Percentiles rank a stretch among this genome's conserved stretches.
Conservation (phyloP, 2,797 vertebrate genomes). For the Graptemys geographica region DNA sequence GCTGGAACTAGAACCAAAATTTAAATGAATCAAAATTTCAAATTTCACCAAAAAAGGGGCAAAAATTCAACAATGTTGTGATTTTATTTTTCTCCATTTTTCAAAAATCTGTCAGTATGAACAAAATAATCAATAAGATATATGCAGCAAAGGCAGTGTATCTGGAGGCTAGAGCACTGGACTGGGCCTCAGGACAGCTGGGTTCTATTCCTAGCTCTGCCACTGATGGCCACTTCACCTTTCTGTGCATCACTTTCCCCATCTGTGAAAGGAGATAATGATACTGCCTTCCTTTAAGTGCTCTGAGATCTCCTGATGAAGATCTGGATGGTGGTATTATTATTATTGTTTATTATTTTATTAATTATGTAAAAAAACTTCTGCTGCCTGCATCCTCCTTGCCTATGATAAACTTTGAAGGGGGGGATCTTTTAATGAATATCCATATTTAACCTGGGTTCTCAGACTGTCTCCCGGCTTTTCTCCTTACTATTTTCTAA, state of each 20-base stretch:
- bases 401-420: not conserved
- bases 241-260: not conserved
- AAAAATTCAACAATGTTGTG: not conserved
- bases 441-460: not conserved
- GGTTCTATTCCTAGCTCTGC: not conserved
- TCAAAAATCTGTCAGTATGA: accelerated
- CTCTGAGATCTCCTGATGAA: not conserved
- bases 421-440: not conserved
- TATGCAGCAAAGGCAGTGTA: accelerated
- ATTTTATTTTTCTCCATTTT: not conserved
- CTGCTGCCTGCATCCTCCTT: not conserved
- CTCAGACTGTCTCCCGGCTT: not conserved
- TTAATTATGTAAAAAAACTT: not conserved
- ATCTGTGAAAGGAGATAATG: not conserved
- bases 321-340: too few relatives aligned
- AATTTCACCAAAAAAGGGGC: not conserved
- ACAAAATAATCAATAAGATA: not conserved
- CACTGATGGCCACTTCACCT: accelerated
- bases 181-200: accelerated
- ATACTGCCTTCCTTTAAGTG: not conserved
- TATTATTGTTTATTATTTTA: too few relatives aligned
- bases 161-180: not conserved
- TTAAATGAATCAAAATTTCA: not conserved
- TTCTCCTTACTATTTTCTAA: constrained; percentile 4
- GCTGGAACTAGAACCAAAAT: not conserved